phyloP scores from a whole-genome alignment of 2,113 vertebrate species.

The Callocephalon fimbriatum region DNA sequence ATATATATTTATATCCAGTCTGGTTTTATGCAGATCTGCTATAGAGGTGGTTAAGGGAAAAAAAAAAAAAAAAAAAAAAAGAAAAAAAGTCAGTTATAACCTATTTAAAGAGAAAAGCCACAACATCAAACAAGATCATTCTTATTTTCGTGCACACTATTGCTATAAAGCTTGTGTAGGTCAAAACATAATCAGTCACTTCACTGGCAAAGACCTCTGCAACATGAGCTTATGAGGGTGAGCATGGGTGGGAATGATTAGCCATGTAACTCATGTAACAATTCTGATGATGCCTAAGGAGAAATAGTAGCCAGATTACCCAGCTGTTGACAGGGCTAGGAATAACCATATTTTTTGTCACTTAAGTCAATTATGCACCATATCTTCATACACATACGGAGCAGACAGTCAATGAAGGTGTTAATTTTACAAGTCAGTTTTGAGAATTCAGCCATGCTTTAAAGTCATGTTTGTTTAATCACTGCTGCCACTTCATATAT shows the following conservation, averaged over 20 bases:
- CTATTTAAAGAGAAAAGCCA: not conserved
- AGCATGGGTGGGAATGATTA: not conserved
- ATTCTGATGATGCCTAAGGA: not conserved
- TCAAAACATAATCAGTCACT: not conserved
- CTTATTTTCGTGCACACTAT: not conserved
- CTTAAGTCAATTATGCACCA: not conserved
- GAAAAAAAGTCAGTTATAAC: not conserved
- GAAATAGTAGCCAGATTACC: not conserved
- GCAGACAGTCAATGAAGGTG: not conserved
- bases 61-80: not conserved
- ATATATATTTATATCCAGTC: not conserved
- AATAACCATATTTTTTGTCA: not conserved
- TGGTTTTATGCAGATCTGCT: not conserved
- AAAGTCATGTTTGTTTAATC: constrained; percentile 39
- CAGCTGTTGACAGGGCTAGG: not conserved
- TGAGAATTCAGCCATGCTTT: not conserved
- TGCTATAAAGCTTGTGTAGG: not conserved
- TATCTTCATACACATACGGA: fast-evolving
- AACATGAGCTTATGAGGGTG: not conserved
- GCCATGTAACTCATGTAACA: not conserved
- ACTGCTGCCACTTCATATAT: constrained; percentile 18
- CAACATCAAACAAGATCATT: not conserved
- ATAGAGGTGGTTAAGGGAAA: not conserved
- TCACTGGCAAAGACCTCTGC: not conserved
- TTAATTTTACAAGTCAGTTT: not conserved